Base-by-base conservation (phyloP, 2,797 vertebrate species). In the Iguana delicatissima region DNA sequence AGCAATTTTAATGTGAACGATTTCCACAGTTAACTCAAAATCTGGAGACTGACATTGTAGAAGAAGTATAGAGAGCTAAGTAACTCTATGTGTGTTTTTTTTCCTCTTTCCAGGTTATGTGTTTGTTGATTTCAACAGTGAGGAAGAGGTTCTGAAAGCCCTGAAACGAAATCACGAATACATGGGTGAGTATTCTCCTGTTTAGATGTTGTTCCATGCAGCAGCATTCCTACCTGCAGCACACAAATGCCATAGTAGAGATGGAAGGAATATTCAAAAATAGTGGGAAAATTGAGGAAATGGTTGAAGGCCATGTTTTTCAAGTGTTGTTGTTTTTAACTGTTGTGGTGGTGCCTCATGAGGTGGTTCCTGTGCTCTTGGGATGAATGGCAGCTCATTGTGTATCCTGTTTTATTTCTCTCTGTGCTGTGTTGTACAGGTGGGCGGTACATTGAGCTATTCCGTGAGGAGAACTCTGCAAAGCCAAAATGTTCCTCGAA, bases 151-250 rank as follows among this genome's bases (percentile, higher is more conserved):
- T 80, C 97, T 97, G 82, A 98, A 98, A 92, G 98, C 99, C 76
- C 96, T 99, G 92, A 98, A 98, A 90, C 97, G 97, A 80, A 98
- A 98, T 90, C 98, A 98, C 93, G 99, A 99, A 90, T 99, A 99
- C 95, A 98, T 99, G 96, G 98, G 99, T 99, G 89, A 6, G 80
- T 84, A 6, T 69, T 35, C 26, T 20, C 2, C 12, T 62, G 13
- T 26, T n/a, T n/a, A 35, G 29, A 46, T 79, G 26, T 42, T 46
- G 42, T 79, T 79, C 22, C 2, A 20, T 38, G 38, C 14, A 38
- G 18, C 35, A 22, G 32, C n/a, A 35, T 13, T 35, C 14, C 35
- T 73, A 20, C n/a, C 12, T 73, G 72, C 13, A 76, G 38, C 35
- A 22, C n/a, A 20, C 35, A 38, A 2, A 18, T 62, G 14, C 35